Evolutionary conservation across 30 jellyfish, hydroid and myxozoan species (phyloP).

Genomic region (Aurelia coerulea): DNA sequence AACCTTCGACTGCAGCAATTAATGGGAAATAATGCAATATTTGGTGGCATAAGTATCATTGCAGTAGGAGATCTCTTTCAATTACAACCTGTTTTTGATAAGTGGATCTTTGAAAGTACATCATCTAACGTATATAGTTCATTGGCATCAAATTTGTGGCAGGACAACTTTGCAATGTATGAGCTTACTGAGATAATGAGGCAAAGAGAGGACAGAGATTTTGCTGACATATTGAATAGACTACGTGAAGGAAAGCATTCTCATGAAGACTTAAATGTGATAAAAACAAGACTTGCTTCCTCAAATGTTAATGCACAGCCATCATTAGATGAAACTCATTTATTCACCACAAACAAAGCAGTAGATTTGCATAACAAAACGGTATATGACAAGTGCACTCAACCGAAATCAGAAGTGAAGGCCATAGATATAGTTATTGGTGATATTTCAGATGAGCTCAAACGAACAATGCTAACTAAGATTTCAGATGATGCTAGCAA

Average conservation of each 20-base stretch:
- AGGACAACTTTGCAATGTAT: not conserved
- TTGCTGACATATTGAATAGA: slow-evolving; percentile 8
- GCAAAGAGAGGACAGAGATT: not conserved
- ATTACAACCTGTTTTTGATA: slow-evolving; percentile 14
- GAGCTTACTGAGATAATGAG: too few relatives aligned
- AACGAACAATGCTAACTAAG: not conserved
- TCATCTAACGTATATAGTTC: not conserved
- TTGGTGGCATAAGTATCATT: slow-evolving; percentile 26
- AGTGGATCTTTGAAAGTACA: slow-evolving; percentile 24
- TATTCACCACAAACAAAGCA: slow-evolving; percentile 13
- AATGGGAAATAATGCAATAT: not conserved
- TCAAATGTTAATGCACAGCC: not conserved
- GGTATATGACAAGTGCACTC: not conserved
- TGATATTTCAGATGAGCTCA: not conserved
- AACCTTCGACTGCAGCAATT: slow-evolving; percentile 16
- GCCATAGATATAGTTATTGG: slow-evolving; percentile 9
- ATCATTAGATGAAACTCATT: not conserved
- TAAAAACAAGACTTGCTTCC: slow-evolving; percentile 3
- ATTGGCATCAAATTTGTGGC: slow-evolving; percentile 8
- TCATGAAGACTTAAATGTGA: not conserved
- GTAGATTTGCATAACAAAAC: not conserved
- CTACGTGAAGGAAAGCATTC: slow-evolving; percentile 17
- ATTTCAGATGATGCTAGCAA: slow-evolving; percentile 16
- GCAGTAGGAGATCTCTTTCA: slow-evolving; percentile 2
- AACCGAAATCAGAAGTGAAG: not conserved